Percentiles rank a stretch among this genome's conserved stretches.
These are phyloP conservation scores for Ceratina calcarata DNA, from an alignment of 1,140 invertebrate genomes.

Conservation along the genomic window DNA sequence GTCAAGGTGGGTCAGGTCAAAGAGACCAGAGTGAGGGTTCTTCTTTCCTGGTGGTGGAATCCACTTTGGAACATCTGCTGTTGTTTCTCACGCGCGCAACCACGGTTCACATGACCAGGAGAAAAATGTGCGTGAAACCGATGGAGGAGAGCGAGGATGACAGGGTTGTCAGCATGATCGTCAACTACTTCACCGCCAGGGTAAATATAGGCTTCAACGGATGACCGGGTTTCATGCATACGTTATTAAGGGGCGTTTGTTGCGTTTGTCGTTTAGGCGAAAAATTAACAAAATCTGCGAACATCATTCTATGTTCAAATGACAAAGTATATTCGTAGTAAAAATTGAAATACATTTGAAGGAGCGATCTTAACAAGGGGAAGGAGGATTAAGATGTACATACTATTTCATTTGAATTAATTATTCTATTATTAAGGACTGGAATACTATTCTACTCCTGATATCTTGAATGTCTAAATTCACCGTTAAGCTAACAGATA, in stretches of 20 bases:
- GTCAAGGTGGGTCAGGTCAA: background rate
- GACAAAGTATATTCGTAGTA: too few species aligned
- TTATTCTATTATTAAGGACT: too few species aligned
- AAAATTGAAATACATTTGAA: too few species aligned
- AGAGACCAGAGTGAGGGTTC: background rate
- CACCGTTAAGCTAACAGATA: background rate
- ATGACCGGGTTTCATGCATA: too few species aligned
- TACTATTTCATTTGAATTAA: too few species aligned
- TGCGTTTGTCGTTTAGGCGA: background rate
- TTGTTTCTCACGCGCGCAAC: constrained; percentile 20
- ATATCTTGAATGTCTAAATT: too few species aligned
- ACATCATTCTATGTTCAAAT: too few species aligned
- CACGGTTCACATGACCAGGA: constrained; percentile 42
- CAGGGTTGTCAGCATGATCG: constrained; percentile 74
- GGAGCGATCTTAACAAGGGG: too few species aligned
- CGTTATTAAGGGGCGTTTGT: background rate
- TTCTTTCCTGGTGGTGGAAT: background rate
- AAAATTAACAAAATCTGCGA: background rate
- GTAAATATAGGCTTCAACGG: constrained; percentile 66
- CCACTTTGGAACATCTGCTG: constrained; percentile 15
- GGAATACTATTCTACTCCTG: too few species aligned
- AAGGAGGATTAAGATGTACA: too few species aligned
- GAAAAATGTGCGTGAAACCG: constrained; percentile 70
- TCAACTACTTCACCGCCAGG: constrained; percentile 76
- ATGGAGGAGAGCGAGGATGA: constrained; percentile 74